A percentile compares a stretch with the other conserved stretches of the same genome.
Evolutionary conservation across 2,888 invertebrate genomes (phyloP).

Genomic region (Caenorhabditis plicata): DNA sequence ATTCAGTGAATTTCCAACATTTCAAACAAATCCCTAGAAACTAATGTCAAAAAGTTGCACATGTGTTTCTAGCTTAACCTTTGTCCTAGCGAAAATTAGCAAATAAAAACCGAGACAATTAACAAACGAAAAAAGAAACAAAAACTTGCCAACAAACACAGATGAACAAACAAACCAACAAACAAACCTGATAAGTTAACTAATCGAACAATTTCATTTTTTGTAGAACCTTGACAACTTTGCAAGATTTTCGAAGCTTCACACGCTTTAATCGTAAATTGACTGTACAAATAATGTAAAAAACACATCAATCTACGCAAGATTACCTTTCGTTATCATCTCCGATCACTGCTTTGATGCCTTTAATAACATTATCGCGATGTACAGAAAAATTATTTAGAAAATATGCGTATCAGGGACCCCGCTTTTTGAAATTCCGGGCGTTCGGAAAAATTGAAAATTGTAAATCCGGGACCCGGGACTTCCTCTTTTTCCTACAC

Average conservation of each 20-base stretch:
- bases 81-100: too few species aligned
- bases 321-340: not conserved
- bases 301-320: not conserved
- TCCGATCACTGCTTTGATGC: conserved; percentile 12
- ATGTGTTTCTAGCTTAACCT: too few species aligned
- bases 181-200: not conserved
- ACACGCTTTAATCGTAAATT: not conserved
- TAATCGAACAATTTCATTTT: not conserved
- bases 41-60: too few species aligned
- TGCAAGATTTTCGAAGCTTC: not conserved
- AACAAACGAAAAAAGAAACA: too few species aligned
- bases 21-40: too few species aligned
- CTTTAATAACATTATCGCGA: conserved; percentile 12
- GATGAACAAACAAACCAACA: too few species aligned
- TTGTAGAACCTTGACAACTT: not conserved
- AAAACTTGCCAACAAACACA: too few species aligned
- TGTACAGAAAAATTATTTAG: conserved; percentile 19
- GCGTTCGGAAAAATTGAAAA: too few species aligned
- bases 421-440: too few species aligned
- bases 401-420: conserved; percentile 3
- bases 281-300: not conserved
- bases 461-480: too few species aligned
- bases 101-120: not conserved
- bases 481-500: too few species aligned
- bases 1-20: too few species aligned